Percentiles rank a stretch among this genome's conserved stretches.
These are phyloP conservation scores for Metallyticus violacea DNA, from an alignment of 2,888 invertebrate species.

Conservation along the genomic window DNA sequence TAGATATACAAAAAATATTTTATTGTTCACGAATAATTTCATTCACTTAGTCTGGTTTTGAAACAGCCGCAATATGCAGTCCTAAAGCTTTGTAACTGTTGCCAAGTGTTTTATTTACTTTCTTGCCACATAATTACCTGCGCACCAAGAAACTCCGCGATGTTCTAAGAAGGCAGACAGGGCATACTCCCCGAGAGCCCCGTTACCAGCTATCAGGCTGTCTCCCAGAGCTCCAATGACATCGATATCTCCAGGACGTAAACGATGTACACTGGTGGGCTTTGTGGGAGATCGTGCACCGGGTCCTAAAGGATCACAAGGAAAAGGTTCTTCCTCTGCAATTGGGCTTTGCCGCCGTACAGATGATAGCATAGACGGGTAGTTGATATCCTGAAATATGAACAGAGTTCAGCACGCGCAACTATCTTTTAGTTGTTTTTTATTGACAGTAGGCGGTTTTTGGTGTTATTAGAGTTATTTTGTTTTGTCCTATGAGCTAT, in stretches of 20 bases:
- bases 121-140: no score
- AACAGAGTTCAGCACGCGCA: no score
- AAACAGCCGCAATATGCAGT: no score
- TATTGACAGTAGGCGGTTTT: no score
- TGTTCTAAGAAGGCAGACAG: conserved; percentile 71
- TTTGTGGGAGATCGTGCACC: conserved; percentile 41
- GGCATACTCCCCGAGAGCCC: conserved; percentile 69
- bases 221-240: conserved; percentile 71
- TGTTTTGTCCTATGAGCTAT: no score
- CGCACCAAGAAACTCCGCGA: conserved; percentile 72
- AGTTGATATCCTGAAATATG: background rate
- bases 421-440: no score
- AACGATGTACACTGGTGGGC: conserved; percentile 64
- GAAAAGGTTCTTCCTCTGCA: conserved; percentile 41
- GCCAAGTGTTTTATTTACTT: no score
- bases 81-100: no score
- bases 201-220: conserved; percentile 66
- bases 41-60: no score
- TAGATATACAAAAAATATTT: no score
- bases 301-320: conserved; percentile 39
- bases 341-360: conserved; percentile 39
- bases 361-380: background rate
- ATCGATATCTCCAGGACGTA: conserved; percentile 68
- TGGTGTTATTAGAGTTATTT: no score
- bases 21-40: no score